Evolutionary conservation across 2,888 invertebrate species (phyloP), one percentile per base, ranked within the genome.

Genomic region (Lasioglossum morio): DNA sequence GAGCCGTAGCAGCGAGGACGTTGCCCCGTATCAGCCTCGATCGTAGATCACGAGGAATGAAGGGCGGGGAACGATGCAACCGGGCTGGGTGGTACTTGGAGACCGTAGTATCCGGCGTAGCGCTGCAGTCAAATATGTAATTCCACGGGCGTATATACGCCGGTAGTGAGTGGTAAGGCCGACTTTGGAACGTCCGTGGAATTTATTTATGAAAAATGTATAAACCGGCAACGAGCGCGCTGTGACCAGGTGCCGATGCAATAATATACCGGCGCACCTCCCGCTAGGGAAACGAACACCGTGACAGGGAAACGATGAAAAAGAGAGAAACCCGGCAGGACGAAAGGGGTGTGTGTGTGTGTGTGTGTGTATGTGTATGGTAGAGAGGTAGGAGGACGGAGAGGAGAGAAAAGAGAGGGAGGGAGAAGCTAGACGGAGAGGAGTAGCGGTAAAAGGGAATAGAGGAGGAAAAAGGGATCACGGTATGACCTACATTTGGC

Each of bases 401-500:
- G 75, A 85, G 79, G 77, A 79, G 69, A 57, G 57, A 84, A 82
- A 88, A 86, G 87, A 84, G 79, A 66, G 73, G 60, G 8, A 57
- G 78, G n/a, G 30, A 76, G 73, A 7, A 74, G 63, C 23, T 34
- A 66, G 63, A 43, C 10, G 80, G 77, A 76, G 60, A 82, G 77
- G 87, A 85, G 23, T 60, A 73, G 79, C 57, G 77, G 77, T 78
- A 70, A 73, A 80, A 86, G 69, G 76, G 73, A 72, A 83, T 72
- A 82, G 77, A 87, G 81, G 81, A 79, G 72, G 85, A 83, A 89
- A 87, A 88, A 86, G 88, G 86, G 88, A 88, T 88, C 89, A 88
- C 90, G 87, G 90, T 92, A 91, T 92, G 93, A 94, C 94, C 94
- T 91, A 94, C 88, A 93, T 94, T 85, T 91, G 88, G 90, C 90